Conservation (phyloP, 2,797 vertebrate genomes). For the Podargus strigoides region DNA sequence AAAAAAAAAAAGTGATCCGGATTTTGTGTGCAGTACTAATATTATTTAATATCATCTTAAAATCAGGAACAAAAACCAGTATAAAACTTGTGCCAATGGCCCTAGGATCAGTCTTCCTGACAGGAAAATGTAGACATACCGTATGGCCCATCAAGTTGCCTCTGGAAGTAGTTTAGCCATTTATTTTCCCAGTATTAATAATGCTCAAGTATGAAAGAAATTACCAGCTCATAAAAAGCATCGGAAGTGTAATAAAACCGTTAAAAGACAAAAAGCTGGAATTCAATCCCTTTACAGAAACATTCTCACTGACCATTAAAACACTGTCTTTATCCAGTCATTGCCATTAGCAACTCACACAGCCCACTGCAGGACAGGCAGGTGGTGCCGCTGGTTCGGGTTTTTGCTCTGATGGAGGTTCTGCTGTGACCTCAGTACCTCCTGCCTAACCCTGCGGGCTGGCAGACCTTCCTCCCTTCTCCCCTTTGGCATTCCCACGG, state of each 20-base stretch:
- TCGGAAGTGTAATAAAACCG: not conserved
- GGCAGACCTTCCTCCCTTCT: not conserved
- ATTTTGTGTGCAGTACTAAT: not conserved
- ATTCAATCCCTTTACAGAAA: not conserved
- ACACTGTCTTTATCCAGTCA: not conserved
- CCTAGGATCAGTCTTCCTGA: not conserved
- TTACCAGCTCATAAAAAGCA: not conserved
- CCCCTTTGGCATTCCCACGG: not conserved
- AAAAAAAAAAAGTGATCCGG: not conserved
- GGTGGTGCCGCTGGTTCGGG: not conserved
- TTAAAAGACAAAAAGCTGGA: constrained; percentile 1
- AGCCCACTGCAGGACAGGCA: not conserved
- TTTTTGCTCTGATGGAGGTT: not conserved
- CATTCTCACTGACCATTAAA: not conserved
- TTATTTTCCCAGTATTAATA: not conserved
- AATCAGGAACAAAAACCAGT: not conserved
- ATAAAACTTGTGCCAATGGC: not conserved
- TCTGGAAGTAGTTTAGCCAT: not conserved
- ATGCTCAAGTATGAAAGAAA: not conserved
- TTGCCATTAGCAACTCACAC: not conserved
- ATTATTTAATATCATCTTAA: not conserved
- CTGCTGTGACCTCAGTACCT: not conserved
- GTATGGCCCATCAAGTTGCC: not conserved
- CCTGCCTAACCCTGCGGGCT: accelerated
- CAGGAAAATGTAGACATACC: not conserved